These are phyloP conservation scores for Plumapathes pennacea DNA, from an alignment of 92 coral and sea anemone genomes.

Conservation along the genomic window DNA sequence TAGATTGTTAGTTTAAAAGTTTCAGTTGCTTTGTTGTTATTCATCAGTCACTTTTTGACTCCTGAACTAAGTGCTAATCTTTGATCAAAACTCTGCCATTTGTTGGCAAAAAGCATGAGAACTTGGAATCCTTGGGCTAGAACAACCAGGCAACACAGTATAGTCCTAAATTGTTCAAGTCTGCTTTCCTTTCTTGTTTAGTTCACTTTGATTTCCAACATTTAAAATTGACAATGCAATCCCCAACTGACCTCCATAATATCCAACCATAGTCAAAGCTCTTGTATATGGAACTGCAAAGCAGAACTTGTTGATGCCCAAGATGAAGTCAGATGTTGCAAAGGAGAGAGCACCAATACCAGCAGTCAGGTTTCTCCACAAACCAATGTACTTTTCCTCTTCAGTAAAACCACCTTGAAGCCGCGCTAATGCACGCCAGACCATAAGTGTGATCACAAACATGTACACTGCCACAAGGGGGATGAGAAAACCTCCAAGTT, in stretches of 20 bases:
- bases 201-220: neutral
- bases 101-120: too few species aligned
- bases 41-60: too few species aligned
- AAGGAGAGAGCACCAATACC: slow-evolving; percentile 50
- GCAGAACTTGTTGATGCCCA: slow-evolving; percentile 53
- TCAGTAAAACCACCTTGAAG: slow-evolving; percentile 19
- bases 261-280: slow-evolving; percentile 52
- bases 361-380: slow-evolving; percentile 45
- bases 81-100: too few species aligned
- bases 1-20: too few species aligned
- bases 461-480: slow-evolving; percentile 34
- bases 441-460: slow-evolving; percentile 36
- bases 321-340: slow-evolving; percentile 55
- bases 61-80: too few species aligned
- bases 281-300: slow-evolving; percentile 40
- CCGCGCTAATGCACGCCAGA: slow-evolving; percentile 56
- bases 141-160: too few species aligned
- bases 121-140: too few species aligned
- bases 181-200: too few species aligned
- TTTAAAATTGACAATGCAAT: slow-evolving; percentile 49
- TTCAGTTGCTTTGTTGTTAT: too few species aligned
- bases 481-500: slow-evolving; percentile 39
- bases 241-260: slow-evolving; percentile 57
- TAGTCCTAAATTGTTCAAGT: too few species aligned
- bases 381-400: neutral